Percentiles rank a stretch among this genome's conserved stretches.
These are phyloP conservation scores for Echinops telfairi DNA, from an alignment of 2,113 vertebrate genomes.

Conservation along the genomic window DNA sequence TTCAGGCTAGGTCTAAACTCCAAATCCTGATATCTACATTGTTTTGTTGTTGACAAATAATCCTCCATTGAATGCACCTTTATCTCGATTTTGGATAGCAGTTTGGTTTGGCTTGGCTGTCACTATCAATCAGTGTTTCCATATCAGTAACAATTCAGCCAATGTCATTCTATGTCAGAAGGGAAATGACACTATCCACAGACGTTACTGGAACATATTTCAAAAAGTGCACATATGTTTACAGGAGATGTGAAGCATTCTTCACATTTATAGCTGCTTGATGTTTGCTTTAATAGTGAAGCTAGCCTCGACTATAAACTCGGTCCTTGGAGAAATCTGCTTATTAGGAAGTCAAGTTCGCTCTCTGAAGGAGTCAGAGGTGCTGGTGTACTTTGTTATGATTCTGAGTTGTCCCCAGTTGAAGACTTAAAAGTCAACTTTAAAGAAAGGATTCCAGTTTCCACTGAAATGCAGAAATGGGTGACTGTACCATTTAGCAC, in stretches of 20 bases:
- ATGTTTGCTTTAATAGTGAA: constrained; percentile 60
- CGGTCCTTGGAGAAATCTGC: constrained; percentile 49
- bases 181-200: constrained; percentile 39
- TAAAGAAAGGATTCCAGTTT: constrained; percentile 60
- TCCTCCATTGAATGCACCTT: not conserved
- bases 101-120: constrained; percentile 54
- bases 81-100: constrained; percentile 55
- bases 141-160: constrained; percentile 57
- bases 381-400: not conserved
- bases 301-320: constrained; percentile 47
- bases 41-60: constrained; percentile 64
- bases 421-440: constrained; percentile 54
- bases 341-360: constrained; percentile 15
- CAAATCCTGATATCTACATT: constrained; percentile 38
- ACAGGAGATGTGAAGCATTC: constrained; percentile 11
- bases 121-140: constrained; percentile 49
- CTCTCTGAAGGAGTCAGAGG: constrained; percentile 18
- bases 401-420: constrained; percentile 33
- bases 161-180: constrained; percentile 48
- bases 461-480: constrained; percentile 51
- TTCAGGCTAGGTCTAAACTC: constrained; percentile 44
- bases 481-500: constrained; percentile 32
- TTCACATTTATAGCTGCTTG: constrained; percentile 60
- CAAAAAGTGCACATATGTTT: constrained; percentile 50
- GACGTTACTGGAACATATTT: constrained; percentile 26